phyloP scores from a whole-genome alignment of 2,797 vertebrate species.

The Synanceia verrucosa region DNA sequence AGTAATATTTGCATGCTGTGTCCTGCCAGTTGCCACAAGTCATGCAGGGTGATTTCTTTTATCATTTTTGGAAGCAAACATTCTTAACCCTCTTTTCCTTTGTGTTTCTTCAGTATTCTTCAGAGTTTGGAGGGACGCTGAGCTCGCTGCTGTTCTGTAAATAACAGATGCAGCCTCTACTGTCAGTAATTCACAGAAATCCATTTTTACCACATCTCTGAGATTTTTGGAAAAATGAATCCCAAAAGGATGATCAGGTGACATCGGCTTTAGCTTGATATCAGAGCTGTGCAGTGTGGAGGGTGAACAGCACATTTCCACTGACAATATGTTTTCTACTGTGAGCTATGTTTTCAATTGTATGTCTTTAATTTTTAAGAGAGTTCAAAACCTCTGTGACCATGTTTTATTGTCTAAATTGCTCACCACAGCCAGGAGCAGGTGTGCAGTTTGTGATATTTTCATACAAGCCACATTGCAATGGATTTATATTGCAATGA shows the following conservation, averaged over 20 bases:
- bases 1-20: background rate
- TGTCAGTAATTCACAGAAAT: background rate
- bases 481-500: too few species aligned
- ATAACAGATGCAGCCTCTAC: slow-evolving; percentile 17
- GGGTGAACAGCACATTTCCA: background rate
- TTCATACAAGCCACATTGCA: background rate
- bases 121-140: background rate
- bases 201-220: background rate
- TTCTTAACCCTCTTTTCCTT: background rate
- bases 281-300: background rate
- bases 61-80: background rate
- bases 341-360: background rate
- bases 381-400: background rate
- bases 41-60: background rate
- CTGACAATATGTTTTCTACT: too few species aligned
- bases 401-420: background rate
- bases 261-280: background rate
- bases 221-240: background rate
- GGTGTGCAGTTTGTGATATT: background rate
- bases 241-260: background rate
- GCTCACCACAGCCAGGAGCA: background rate
- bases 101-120: background rate
- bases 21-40: background rate
- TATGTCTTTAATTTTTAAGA: background rate
- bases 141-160: slow-evolving; percentile 12